Evolutionary conservation across 1,140 invertebrate genomes (phyloP), one percentile per base, ranked within the genome.

Genomic region (Geopemphigus sp.): DNA sequence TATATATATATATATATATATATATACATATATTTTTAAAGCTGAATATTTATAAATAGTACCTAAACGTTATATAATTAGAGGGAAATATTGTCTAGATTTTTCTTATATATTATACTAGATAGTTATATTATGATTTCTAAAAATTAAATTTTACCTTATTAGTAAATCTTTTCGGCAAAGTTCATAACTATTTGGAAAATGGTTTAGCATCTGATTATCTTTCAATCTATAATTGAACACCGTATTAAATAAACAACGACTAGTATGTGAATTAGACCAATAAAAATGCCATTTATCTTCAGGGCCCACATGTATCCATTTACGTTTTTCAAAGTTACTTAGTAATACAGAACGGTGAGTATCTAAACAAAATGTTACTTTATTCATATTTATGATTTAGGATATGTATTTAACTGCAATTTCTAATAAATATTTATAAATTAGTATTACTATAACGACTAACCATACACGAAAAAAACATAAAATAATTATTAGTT

Each of bases 261-360:
- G 87, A 82, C 95, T 95, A 5, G 93, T 96, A 83, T 93, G 91
- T 12, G 95, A 94, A 17, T 91, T 93, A 1, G 95, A 93, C 95
- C 95, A 98, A 85, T 97, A 97, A 85, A 97, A 95, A 86, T 97
- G 95, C 95, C 95, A 98, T 83, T 97, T 94, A 84, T 98, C 95
- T 82, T 97, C 95, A 1, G 93, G 91, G n/a, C 90, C 90, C 11
- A 97, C 95, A 87, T 95, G 93, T 29, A 90, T 88, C 95, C 95
- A 98, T 17, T 94, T 94, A 81, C 95, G 87, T 85, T 95, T 93
- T 83, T 97, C 95, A 84, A 97, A 98, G 86, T 98, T 98, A 82
- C 93, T 93, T 54, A 95, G n/a, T 47, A 66, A 66, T 19, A 66
- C 64, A 15, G 64, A 5, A 22, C 39, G n/a, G n/a, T 66, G 19